These are phyloP conservation scores for Temnothorax unifasciatus DNA, from an alignment of 2,888 invertebrate species.

Conservation along the genomic window DNA sequence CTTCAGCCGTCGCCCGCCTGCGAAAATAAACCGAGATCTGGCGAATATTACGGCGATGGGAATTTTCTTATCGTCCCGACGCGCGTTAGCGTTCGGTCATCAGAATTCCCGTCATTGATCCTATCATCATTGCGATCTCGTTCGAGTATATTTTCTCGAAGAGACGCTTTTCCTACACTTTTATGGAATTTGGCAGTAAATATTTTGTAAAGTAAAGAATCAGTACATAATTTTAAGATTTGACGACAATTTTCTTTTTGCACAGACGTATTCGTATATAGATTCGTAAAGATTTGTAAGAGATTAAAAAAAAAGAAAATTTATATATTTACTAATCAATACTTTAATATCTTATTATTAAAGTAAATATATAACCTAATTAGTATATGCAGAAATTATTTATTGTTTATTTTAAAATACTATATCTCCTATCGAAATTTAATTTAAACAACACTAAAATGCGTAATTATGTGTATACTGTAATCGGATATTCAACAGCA, in stretches of 20 bases:
- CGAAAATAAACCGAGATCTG: conserved; percentile 55
- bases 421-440: background rate
- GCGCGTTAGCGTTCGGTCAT: conserved; percentile 41
- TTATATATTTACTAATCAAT: background rate
- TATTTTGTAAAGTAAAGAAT: background rate
- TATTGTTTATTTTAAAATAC: background rate
- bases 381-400: background rate
- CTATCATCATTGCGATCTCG: conserved; percentile 22
- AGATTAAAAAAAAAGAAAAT: background rate
- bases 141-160: background rate
- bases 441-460: no score
- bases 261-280: background rate
- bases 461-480: no score
- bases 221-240: background rate
- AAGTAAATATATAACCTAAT: background rate
- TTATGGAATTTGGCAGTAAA: background rate
- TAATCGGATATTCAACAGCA: background rate
- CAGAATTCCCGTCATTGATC: conserved; percentile 47
- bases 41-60: conserved; percentile 44
- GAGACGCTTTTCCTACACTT: background rate
- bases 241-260: background rate
- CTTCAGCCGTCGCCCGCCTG: conserved; percentile 59
- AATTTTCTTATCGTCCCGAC: conserved; percentile 45
- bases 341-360: background rate
- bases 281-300: background rate